Base-by-base conservation (phyloP, 2,113 vertebrate genomes). In the Illadopsis cleaveri region DNA sequence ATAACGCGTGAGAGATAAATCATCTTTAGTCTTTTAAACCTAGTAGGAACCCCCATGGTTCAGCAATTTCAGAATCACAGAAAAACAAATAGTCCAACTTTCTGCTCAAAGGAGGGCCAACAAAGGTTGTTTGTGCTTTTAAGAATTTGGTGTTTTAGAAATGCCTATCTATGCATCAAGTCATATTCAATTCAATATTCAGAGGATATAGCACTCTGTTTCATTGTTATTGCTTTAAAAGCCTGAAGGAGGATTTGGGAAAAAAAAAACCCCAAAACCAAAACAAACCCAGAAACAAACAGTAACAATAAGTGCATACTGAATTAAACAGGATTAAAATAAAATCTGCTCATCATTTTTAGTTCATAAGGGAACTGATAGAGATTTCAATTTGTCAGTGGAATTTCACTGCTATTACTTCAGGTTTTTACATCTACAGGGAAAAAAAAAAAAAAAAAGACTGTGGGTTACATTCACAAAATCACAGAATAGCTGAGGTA, bases 321-420 rank as follows among this genome's bases (percentile, higher is more conserved):
- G 42, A 95, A 92, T 75, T 81, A 81, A 91, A 89, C 20, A 86
- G 53, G 76, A 98, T 97, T 94, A 94, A 97, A 89, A 96, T 94
- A 75, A 96, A 97, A 89, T 62, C 68, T 57, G 30, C 27, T 90
- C 54, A 85, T 91, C 9, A 1, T 83, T 93, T 89, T 81, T 31
- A 88, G 66, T 24, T 83, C 53, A 82, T 90, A 80, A 82, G n/a
- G 24, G 35, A 87, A 79, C 42, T 19, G 57, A 24, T 25, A 72
- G 33, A 45, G 45, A 82, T 69, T 84, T 93, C 66, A 92, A 40
- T 21, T 53, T 65, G 50, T 33, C 61, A 50, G 50, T 65, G 28
- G 38, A 82, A 82, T 83, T 86, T 87, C 81, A 65, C 16, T 81
- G 57, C 20, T 60, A 77, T 69, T 82, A 38, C 64, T 73, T 81